Evolutionary conservation across 2,888 invertebrate species (phyloP), one percentile per base, ranked within the genome.

Genomic region (Latrodectus hesperus): DNA sequence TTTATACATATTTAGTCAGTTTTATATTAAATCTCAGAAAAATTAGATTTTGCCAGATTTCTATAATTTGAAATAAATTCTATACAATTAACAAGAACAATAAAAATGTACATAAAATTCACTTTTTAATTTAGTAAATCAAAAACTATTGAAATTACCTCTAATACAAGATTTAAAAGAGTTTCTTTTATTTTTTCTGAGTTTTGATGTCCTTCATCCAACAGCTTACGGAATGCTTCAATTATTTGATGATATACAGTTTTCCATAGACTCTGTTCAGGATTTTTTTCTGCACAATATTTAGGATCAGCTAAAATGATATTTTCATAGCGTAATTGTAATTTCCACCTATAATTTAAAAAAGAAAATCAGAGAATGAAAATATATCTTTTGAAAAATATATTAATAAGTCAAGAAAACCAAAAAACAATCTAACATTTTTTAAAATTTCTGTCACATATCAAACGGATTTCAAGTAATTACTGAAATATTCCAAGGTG

Each of bases 221-320:
- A 94, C 89, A 94, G 94, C 92, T 95, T 96, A 90, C 96, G 94
- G 90, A 97, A 93, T 90, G 95, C 94, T 92, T 98, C 97, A 90
- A 98, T 96, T 89, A 97, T 95, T 92, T 92, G 92, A 92, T 98
- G 96, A 92, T 96, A 98, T 6, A 97, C 94, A 89, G 97, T 71
- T 75, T 97, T 97, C 98, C 98, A 98, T 92, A 98, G 95, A 91
- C 96, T 95, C 91, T 96, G 96, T 91, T 98, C 98, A 11, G 97
- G 95, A 91, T 97, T 97, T 91, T 96, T 96, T 68, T 95, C 94
- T 91, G 96, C 96, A 90, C 97, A 96, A 92, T 97, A 96, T 92
- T 96, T 96, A 85, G 97, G 94, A 92, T 98, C 96, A 70, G 95
- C 94, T 91, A 95, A 83, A 14, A 93, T 91, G 9, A 92, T 90